phyloP scores from a whole-genome alignment of 1,140 invertebrate species.

The Apolygus lucorum region DNA sequence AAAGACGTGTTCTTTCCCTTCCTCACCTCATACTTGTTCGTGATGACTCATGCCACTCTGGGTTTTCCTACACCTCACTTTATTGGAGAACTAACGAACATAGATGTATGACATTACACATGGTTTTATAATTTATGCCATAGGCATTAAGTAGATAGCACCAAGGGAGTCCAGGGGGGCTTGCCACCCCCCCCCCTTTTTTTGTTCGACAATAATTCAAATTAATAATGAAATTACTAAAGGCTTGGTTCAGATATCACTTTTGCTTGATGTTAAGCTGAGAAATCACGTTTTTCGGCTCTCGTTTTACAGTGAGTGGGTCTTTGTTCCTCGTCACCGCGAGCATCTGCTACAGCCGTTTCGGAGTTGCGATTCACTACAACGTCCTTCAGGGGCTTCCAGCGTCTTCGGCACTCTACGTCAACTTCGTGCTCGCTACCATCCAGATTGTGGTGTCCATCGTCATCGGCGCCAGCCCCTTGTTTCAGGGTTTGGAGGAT shows the following conservation, averaged over 20 bases:
- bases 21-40: no score
- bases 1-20: no score
- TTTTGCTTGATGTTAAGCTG: no score
- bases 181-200: no score
- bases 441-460: slow-evolving; percentile 66
- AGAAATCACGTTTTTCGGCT: slow-evolving; percentile 50
- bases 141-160: no score
- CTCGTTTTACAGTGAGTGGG: slow-evolving; percentile 48
- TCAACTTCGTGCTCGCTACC: slow-evolving; percentile 56
- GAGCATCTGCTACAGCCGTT: slow-evolving; percentile 50
- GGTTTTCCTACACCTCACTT: no score
- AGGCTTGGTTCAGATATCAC: neutral
- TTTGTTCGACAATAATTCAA: neutral
- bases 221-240: neutral
- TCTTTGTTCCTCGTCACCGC: slow-evolving; percentile 54
- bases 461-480: slow-evolving; percentile 59
- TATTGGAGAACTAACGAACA: no score
- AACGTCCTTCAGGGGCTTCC: slow-evolving; percentile 49
- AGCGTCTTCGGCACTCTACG: slow-evolving; percentile 42
- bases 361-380: slow-evolving; percentile 44
- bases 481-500: slow-evolving; percentile 65
- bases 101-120: no score
- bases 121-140: no score
- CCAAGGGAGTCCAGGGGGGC: no score
- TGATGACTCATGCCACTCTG: no score